These are phyloP conservation scores for Crotalus helleri DNA, from an alignment of 2,113 vertebrate species.

Conservation along the genomic window DNA sequence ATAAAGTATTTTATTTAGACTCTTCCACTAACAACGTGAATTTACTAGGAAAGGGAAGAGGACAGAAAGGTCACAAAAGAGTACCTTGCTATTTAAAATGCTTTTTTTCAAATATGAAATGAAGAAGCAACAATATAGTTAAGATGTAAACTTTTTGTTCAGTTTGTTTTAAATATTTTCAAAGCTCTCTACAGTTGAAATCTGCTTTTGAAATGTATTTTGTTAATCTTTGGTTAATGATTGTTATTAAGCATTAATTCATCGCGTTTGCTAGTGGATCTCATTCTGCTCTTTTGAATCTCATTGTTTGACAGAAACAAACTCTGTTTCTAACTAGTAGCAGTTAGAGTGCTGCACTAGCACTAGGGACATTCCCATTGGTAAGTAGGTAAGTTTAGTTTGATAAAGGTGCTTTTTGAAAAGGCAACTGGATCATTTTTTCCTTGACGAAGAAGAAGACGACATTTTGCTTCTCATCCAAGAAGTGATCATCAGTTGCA, in stretches of 20 bases:
- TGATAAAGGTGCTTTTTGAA: neutral
- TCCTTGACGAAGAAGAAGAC: neutral
- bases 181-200: neutral
- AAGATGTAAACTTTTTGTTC: neutral
- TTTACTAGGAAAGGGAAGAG: neutral
- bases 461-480: neutral
- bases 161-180: slow-evolving; percentile 16
- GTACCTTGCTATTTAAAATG: neutral
- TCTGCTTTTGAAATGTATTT: neutral
- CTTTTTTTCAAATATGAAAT: neutral
- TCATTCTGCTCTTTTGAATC: slow-evolving; percentile 2
- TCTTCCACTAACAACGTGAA: neutral
- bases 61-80: neutral
- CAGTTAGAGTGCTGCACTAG: too few species aligned
- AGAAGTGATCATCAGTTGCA: neutral
- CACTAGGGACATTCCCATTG: neutral
- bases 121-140: slow-evolving; percentile 7
- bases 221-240: neutral
- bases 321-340: neutral
- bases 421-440: neutral
- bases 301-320: neutral
- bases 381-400: neutral
- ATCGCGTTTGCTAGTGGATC: neutral
- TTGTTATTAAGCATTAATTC: slow-evolving; percentile 4
- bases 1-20: neutral